Evolutionary conservation across 1,140 invertebrate species (phyloP).

Genomic region (Armadillidium nasatum): DNA sequence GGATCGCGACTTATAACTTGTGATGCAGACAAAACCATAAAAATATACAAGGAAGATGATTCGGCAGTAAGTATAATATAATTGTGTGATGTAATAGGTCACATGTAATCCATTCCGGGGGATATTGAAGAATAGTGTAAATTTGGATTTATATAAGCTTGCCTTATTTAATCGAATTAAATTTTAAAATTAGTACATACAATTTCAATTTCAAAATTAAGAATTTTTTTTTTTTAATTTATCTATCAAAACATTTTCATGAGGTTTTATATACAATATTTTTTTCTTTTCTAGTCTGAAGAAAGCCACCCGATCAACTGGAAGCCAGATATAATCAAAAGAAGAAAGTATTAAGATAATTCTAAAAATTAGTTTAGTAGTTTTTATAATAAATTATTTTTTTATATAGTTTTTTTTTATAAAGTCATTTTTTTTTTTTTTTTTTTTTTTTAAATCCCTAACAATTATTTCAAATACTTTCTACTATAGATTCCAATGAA

Average conservation of each 20-base stretch:
- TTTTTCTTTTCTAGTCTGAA: constrained; percentile 65
- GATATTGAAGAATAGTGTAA: not conserved
- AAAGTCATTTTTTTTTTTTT: no score
- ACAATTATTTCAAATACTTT: no score
- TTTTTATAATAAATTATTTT: no score
- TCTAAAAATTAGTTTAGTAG: no score
- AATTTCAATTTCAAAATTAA: no score
- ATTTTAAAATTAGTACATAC: no score
- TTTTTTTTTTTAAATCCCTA: no score
- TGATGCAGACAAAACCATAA: constrained; percentile 99
- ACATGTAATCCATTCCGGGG: not conserved
- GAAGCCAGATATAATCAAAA: constrained; percentile 89
- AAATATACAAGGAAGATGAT: constrained; percentile 98
- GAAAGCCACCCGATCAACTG: constrained; percentile 95
- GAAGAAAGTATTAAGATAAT: constrained; percentile 69
- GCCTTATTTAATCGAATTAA: not conserved
- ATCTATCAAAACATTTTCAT: no score
- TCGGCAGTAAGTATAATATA: constrained; percentile 66
- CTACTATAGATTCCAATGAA: no score
- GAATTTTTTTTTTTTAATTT: constrained; percentile 14
- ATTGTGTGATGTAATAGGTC: not conserved
- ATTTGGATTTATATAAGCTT: no score
- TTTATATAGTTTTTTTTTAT: no score
- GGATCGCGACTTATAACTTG: constrained; percentile 89
- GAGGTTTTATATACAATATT: no score